Conservation (phyloP, 2,797 vertebrate genomes). For the Hybognathus amarus region DNA sequence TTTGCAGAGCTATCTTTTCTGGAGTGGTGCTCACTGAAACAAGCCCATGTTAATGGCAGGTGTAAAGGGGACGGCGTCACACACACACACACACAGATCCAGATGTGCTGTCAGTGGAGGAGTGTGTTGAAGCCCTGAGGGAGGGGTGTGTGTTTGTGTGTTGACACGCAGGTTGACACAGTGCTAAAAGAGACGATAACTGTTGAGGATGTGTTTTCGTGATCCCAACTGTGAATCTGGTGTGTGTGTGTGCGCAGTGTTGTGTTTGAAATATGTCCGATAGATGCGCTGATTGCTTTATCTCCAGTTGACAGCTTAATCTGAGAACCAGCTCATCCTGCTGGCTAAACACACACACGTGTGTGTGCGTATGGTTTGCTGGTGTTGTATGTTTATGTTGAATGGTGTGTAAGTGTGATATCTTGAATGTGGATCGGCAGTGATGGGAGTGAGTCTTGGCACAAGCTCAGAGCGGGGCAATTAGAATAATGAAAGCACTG, state of each 20-base stretch:
- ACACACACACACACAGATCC: not conserved
- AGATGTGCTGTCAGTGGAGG: conserved; percentile 29
- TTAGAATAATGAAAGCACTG: conserved; percentile 84
- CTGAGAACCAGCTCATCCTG: conserved; percentile 74
- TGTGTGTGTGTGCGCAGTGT: conserved; percentile 52
- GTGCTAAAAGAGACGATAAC: conserved; percentile 50
- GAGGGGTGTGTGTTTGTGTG: conserved; percentile 40
- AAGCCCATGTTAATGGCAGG: not conserved
- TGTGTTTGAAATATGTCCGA: conserved; percentile 81
- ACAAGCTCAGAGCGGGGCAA: conserved; percentile 73
- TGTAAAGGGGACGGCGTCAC: not conserved
- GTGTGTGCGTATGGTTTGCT: not conserved
- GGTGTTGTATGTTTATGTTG: conserved; percentile 17
- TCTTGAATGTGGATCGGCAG: conserved; percentile 49
- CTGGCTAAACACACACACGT: conserved; percentile 73
- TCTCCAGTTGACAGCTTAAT: conserved; percentile 86
- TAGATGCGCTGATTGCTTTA: conserved; percentile 78
- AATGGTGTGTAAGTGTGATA: conserved; percentile 32
- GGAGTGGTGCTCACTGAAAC: not conserved
- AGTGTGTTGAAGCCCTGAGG: conserved; percentile 34
- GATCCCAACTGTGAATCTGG: conserved; percentile 30
- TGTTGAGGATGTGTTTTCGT: conserved; percentile 72
- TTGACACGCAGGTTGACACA: conserved; percentile 43
- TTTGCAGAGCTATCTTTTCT: no score
- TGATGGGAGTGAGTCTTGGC: conserved; percentile 75